A percentile compares a stretch with the other conserved stretches of the same genome.
These are phyloP conservation scores for Nysson spinosus DNA, from an alignment of 2,888 invertebrate species.

Conservation along the genomic window DNA sequence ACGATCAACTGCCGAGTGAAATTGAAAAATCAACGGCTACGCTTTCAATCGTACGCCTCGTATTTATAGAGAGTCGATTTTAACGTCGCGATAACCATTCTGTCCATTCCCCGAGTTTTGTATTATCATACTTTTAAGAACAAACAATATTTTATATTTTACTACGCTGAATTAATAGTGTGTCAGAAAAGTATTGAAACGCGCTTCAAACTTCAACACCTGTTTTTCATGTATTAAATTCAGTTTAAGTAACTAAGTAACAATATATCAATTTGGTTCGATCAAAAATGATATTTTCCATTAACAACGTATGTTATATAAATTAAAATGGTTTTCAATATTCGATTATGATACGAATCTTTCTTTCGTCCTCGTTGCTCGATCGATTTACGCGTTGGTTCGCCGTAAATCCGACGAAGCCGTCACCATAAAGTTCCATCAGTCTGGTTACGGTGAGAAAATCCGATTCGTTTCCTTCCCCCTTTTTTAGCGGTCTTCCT, in stretches of 20 bases:
- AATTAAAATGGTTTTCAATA: no score
- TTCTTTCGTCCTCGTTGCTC: conserved; percentile 7
- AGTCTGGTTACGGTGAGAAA: conserved; percentile 24
- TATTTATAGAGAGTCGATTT: conserved; percentile 45
- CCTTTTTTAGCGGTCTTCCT: conserved; percentile 1
- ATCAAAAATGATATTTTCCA: no score
- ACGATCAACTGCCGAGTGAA: conserved; percentile 35
- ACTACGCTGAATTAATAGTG: background rate
- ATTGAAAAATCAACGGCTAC: conserved; percentile 52
- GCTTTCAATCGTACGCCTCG: conserved; percentile 12
- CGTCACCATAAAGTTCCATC: conserved; percentile 42
- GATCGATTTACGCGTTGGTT: conserved; percentile 27
- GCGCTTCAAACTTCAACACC: no score
- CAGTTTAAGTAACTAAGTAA: no score
- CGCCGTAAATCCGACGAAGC: conserved; percentile 43
- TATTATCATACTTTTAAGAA: conserved; percentile 24
- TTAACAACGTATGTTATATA: no score
- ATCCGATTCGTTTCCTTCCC: conserved; percentile 18
- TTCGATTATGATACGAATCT: conserved; percentile 9
- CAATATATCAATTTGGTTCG: no score
- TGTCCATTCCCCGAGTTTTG: conserved; percentile 14
- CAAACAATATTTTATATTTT: background rate
- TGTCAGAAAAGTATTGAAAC: no score
- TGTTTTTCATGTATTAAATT: no score
- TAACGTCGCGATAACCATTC: conserved; percentile 22